phyloP scores from a whole-genome alignment of 2,113 vertebrate genomes.

The Lepisosteus oculatus region DNA sequence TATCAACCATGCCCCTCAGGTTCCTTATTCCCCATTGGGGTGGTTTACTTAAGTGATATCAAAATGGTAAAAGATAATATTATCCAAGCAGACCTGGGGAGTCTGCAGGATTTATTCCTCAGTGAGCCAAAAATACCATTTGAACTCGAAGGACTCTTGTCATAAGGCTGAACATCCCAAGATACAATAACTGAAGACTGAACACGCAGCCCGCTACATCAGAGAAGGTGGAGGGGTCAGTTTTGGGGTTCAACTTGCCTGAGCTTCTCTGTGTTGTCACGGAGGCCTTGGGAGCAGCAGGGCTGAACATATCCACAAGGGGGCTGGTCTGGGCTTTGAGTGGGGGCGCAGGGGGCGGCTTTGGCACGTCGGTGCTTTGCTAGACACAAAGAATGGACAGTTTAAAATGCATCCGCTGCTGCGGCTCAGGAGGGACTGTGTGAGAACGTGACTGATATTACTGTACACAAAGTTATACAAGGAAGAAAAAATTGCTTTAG shows the following conservation, averaged over 20 bases:
- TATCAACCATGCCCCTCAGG: too few relatives aligned
- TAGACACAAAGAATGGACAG: constrained; percentile 26
- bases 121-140: background rate
- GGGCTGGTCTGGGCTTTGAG: constrained; percentile 80
- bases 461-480: too few relatives aligned
- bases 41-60: too few relatives aligned
- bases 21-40: too few relatives aligned
- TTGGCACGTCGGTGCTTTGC: constrained; percentile 48
- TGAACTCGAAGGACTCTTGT: background rate
- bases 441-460: too few relatives aligned
- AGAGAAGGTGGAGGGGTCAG: background rate
- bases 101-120: too few relatives aligned
- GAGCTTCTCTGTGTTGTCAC: constrained; percentile 57
- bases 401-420: too few relatives aligned
- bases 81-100: too few relatives aligned
- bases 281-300: constrained; percentile 51
- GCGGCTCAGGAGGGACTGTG: too few relatives aligned
- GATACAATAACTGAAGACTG: background rate
- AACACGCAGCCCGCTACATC: background rate
- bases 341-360: constrained; percentile 78
- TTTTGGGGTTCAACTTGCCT: constrained; percentile 58
- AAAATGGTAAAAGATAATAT: too few relatives aligned
- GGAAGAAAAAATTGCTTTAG: too few relatives aligned
- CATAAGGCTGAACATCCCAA: background rate
- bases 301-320: constrained; percentile 86